Base-by-base conservation (phyloP, 2,797 vertebrate species). In the Myotis findleyi region DNA sequence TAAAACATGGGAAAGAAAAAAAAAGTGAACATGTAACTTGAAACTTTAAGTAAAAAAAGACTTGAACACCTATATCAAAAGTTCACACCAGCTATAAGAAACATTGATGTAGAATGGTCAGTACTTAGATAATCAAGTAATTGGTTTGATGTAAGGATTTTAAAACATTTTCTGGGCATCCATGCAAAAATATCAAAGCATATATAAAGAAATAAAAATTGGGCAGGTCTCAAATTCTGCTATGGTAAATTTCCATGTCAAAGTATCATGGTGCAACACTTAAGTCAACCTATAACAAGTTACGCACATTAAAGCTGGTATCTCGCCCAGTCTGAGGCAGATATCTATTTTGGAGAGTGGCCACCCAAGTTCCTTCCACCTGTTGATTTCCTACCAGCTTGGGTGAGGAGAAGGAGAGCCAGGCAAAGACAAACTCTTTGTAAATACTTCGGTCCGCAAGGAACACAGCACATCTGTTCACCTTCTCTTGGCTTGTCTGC, bases 11-110 rank as follows among this genome's bases (percentile, higher is more conserved):
- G 75, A 86, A 91, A 27, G 13, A 72, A 72, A 53, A 73, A 47
- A 47, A 64, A 68, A 93, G 83, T 72, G 80, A 72, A 18, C 8
- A 25, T 57, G 4, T 57, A 85, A 84, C 51, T 91, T 59, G 30
- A 94, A 68, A 76, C 88, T 75, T 82, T 73, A 53, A 69, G 17
- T 84, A 7, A 69, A 81, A 94, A 69, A 87, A 57, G 11, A 83
- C 71, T 71, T 79, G 49, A 57, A 53, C 4, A 64, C 17, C 20
- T 12, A 16, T 64, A 38, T 87, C 13, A 44, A 59, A 93, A 81
- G 62, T 81, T 89, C 27, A 62, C 2, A 18, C 2, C 5, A 21
- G 5, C 33, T 6, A 27, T 84, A 85, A 77, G 71, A 66, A 12
- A 30, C 9, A 87, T 20, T 25, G 36, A 84, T 68, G 14, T 30